Conservation (phyloP, 1,140 invertebrate genomes). For the Trichoplusia ni region DNA sequence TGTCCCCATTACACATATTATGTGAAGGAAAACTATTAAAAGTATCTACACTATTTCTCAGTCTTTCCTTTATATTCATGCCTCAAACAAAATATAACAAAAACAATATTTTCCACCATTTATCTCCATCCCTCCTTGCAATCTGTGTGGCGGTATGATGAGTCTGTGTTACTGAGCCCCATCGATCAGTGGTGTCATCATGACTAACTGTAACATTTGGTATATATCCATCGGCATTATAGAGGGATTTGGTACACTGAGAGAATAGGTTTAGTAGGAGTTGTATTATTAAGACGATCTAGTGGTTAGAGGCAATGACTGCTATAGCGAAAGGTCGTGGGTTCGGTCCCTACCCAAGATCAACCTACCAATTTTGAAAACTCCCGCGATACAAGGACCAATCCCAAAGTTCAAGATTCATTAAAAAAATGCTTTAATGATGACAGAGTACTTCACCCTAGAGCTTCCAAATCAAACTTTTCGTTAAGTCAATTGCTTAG, state of each 20-base stretch:
- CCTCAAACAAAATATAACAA: too few species aligned
- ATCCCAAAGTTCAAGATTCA: background rate
- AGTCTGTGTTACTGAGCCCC: conserved; percentile 36
- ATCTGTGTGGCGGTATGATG: conserved; percentile 29
- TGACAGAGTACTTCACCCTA: too few species aligned
- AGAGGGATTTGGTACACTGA: conserved; percentile 42
- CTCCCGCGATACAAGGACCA: background rate
- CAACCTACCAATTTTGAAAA: too few species aligned
- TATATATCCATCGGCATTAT: conserved; percentile 69
- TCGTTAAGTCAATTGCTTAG: too few species aligned
- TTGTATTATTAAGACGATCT: background rate
- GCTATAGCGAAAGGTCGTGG: background rate
- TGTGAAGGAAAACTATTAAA: too few species aligned
- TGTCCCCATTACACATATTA: too few species aligned
- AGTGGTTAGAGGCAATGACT: background rate
- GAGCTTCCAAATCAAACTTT: too few species aligned
- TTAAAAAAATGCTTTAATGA: background rate
- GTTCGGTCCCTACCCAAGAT: too few species aligned
- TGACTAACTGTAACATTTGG: conserved; percentile 67
- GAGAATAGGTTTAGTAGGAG: conserved; percentile 15
- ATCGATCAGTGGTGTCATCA: conserved; percentile 45
- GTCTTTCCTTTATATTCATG: too few species aligned
- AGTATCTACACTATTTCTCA: too few species aligned
- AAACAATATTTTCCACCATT: background rate
- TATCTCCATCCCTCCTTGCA: background rate